phyloP scores from a whole-genome alignment of 2,113 vertebrate species.

The Cynocephalus volans region DNA sequence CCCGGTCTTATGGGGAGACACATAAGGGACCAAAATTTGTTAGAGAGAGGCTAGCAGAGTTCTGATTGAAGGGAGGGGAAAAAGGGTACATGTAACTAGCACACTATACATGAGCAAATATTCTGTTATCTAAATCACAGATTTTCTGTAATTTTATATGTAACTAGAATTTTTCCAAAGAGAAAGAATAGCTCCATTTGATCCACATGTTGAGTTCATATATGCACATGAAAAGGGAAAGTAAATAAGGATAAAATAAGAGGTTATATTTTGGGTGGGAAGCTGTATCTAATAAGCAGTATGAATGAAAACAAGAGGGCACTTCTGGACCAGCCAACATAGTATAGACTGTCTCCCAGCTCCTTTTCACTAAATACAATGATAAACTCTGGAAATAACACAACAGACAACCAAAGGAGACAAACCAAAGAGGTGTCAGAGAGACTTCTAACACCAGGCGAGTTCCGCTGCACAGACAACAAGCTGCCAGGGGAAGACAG shows the following conservation, averaged over 20 bases:
- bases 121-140: constrained; percentile 21
- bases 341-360: not conserved
- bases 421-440: not conserved
- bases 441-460: not conserved
- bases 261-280: not conserved
- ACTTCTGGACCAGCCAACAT: not conserved
- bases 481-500: not conserved
- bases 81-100: not conserved
- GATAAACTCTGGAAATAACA: constrained; percentile 27
- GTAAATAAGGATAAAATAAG: constrained; percentile 15
- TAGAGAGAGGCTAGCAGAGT: constrained; percentile 27
- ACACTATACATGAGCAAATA: not conserved
- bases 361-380: not conserved
- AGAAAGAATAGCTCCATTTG: not conserved
- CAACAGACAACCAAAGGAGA: not conserved
- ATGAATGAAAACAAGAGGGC: not conserved
- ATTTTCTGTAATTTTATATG: constrained; percentile 23
- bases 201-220: not conserved
- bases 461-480: not conserved
- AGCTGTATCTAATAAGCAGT: not conserved
- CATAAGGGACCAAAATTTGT: not conserved
- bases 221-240: not conserved
- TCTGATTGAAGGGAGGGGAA: constrained; percentile 8
- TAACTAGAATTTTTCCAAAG: constrained; percentile 37
- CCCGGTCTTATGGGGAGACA: constrained; percentile 29